Evolutionary conservation across 2,797 vertebrate species (phyloP).

Genomic region (Chloroceryle amazona): DNA sequence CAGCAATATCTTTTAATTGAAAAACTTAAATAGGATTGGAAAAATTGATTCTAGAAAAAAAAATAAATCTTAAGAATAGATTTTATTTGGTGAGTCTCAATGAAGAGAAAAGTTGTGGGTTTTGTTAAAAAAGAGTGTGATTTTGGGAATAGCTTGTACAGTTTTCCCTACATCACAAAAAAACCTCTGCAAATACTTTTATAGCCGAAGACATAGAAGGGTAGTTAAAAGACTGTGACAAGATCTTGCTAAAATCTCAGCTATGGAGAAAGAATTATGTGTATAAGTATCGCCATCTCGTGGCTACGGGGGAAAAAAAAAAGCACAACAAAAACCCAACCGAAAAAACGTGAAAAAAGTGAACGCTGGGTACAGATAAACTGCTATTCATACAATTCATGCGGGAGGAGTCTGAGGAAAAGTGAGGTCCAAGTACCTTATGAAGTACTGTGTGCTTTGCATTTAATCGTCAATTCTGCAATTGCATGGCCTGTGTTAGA

Average conservation of each 20-base stretch:
- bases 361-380: background rate
- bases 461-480: background rate
- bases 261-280: fast-evolving
- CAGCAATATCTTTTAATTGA: background rate
- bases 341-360: background rate
- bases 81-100: background rate
- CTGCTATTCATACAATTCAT: background rate
- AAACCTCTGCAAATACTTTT: background rate
- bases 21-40: background rate
- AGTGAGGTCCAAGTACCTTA: background rate
- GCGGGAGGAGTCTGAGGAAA: background rate
- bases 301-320: background rate
- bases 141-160: background rate
- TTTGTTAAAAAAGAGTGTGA: background rate
- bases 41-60: background rate
- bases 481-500: background rate
- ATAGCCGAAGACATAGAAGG: fast-evolving
- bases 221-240: background rate
- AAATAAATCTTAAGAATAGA: background rate
- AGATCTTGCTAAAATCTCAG: background rate
- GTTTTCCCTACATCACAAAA: background rate
- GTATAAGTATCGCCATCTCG: slow-evolving; percentile 15
- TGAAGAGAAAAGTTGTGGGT: no score
- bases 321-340: background rate
- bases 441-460: background rate